Evolutionary conservation across 2,888 invertebrate genomes (phyloP).

Genomic region (Parochlus steinenii): DNA sequence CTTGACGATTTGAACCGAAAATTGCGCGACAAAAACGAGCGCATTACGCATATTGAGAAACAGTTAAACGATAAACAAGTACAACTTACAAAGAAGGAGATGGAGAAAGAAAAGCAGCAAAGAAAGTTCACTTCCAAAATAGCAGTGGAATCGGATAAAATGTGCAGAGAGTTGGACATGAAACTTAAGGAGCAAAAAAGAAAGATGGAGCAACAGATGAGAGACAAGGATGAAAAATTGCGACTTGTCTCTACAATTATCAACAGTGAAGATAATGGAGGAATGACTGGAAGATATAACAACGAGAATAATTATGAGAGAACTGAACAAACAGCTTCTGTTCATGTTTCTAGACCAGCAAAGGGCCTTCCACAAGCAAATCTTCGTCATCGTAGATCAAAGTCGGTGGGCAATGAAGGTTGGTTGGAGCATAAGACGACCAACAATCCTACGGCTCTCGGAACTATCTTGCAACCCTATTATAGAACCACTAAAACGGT

Average conservation of each 20-base stretch:
- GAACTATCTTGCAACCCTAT: conserved; percentile 79
- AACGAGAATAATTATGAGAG: not conserved
- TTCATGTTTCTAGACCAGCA: conserved; percentile 23
- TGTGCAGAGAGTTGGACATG: conserved; percentile 49
- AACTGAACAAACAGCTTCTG: not conserved
- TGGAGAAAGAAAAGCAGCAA: conserved; percentile 50
- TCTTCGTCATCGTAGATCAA: conserved; percentile 59
- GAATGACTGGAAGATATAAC: not conserved
- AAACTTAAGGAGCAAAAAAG: conserved; percentile 41
- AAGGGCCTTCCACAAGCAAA: conserved; percentile 53
- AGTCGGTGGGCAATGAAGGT: conserved; percentile 52
- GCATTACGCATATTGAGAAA: conserved; percentile 40
- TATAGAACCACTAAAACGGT: conserved; percentile 71
- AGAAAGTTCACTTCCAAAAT: conserved; percentile 45
- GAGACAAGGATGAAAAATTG: conserved; percentile 42
- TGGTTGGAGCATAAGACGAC: conserved; percentile 86
- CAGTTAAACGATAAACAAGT: conserved; percentile 48
- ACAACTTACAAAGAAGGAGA: conserved; percentile 41
- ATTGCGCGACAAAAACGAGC: conserved; percentile 45
- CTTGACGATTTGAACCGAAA: conserved; percentile 44
- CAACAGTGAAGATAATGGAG: conserved; percentile 29
- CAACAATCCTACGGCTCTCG: conserved; percentile 53
- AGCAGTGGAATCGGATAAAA: conserved; percentile 56
- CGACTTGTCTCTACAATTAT: conserved; percentile 42
- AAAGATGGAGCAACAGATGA: conserved; percentile 37